Percentiles rank a stretch among this genome's conserved stretches.
Evolutionary conservation across 1,140 invertebrate genomes (phyloP).

Genomic region (Atta texana): DNA sequence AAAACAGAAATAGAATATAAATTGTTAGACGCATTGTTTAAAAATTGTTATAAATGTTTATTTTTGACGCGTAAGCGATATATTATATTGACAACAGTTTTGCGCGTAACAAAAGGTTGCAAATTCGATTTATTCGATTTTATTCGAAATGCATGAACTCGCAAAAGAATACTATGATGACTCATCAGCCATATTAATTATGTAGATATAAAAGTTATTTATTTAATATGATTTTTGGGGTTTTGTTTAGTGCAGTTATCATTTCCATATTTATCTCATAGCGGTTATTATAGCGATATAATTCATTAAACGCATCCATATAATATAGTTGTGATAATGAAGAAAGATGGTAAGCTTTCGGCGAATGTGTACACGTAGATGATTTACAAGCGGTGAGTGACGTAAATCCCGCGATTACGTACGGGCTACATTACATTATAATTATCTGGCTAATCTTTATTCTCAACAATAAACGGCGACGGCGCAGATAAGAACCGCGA

Average conservation of each 20-base stretch:
- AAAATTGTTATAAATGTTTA: background rate
- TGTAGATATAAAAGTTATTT: background rate
- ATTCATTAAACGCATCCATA: background rate
- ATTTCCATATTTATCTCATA: background rate
- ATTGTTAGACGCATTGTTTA: background rate
- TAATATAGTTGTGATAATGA: background rate
- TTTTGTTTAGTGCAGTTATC: background rate
- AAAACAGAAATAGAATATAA: background rate
- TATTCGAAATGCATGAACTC: background rate
- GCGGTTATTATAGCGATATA: background rate
- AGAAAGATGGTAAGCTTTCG: background rate
- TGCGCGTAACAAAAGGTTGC: background rate
- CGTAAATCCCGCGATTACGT: constrained; percentile 5
- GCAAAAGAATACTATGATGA: background rate
- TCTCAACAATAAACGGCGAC: constrained; percentile 38
- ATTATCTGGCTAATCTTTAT: constrained; percentile 48
- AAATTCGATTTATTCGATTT: background rate
- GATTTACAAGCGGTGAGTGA: background rate
- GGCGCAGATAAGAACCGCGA: constrained; percentile 18
- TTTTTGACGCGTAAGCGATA: background rate
- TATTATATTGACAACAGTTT: background rate
- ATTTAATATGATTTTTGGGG: background rate
- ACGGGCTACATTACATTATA: constrained; percentile 28
- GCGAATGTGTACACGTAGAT: background rate
- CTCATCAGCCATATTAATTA: background rate